phyloP scores from a whole-genome alignment of 2,797 vertebrate species.

The Lycodopsis pacificus region DNA sequence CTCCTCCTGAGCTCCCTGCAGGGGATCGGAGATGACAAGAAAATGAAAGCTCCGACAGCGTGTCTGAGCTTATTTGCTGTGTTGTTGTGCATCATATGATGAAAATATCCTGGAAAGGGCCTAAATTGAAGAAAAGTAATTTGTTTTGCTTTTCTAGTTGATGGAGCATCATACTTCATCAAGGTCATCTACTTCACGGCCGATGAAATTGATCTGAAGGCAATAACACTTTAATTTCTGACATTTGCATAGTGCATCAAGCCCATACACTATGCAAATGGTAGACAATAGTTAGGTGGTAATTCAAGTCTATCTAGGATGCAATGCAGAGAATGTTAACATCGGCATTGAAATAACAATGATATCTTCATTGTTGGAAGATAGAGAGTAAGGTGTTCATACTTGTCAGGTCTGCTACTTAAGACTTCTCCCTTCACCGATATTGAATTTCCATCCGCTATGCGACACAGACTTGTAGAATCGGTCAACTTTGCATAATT shows the following conservation, averaged over 20 bases:
- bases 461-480: slow-evolving; percentile 10
- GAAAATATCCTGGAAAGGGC: slow-evolving; percentile 53
- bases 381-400: slow-evolving; percentile 7
- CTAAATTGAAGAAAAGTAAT: slow-evolving; percentile 75
- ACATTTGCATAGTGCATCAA: slow-evolving; percentile 4
- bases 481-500: slow-evolving; percentile 56
- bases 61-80: slow-evolving; percentile 71
- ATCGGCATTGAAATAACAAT: slow-evolving; percentile 19
- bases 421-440: not conserved
- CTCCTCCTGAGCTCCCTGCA: slow-evolving; percentile 69
- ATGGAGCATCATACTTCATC: slow-evolving; percentile 77
- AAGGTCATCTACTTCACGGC: slow-evolving; percentile 63
- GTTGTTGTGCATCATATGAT: slow-evolving; percentile 69
- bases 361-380: slow-evolving; percentile 19
- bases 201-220: slow-evolving; percentile 59
- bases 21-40: slow-evolving; percentile 77
- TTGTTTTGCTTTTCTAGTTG: slow-evolving; percentile 70
- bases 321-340: slow-evolving; percentile 6
- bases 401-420: not conserved
- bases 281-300: not conserved
- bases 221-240: slow-evolving; percentile 53
- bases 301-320: slow-evolving; percentile 18
- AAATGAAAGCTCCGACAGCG: slow-evolving; percentile 76
- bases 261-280: slow-evolving; percentile 52
- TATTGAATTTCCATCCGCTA: slow-evolving; percentile 1